Conservation (phyloP, 2,113 vertebrate genomes). For the Tenrec ecaudatus region DNA sequence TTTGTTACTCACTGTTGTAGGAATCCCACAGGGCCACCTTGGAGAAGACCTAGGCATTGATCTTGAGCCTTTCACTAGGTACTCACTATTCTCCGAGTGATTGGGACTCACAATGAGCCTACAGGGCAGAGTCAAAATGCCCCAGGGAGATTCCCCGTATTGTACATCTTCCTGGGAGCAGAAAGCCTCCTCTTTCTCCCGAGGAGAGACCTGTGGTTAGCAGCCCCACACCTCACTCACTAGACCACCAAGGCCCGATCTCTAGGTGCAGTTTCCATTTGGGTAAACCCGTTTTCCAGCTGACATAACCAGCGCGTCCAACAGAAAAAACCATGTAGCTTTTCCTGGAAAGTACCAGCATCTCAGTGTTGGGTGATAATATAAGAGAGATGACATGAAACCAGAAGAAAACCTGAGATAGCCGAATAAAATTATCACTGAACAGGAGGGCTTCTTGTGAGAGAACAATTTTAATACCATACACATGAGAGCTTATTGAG, state of each 20-base stretch:
- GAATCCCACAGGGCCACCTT: background rate
- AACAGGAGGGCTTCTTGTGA: background rate
- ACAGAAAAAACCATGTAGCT: background rate
- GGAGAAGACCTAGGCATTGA: background rate
- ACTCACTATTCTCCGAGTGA: too few relatives aligned
- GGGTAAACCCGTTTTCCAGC: background rate
- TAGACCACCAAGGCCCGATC: too few relatives aligned
- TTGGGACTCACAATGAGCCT: too few relatives aligned
- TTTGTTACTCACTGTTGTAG: background rate
- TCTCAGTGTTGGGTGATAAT: background rate
- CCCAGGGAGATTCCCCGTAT: too few relatives aligned
- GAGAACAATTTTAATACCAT: background rate
- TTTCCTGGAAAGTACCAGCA: background rate
- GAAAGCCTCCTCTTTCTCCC: too few relatives aligned
- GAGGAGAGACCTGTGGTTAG: too few relatives aligned
- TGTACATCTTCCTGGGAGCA: too few relatives aligned
- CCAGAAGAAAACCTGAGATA: background rate
- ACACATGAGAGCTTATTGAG: background rate
- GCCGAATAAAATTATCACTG: background rate
- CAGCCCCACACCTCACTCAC: too few relatives aligned
- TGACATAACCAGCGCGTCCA: background rate
- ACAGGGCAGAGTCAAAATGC: too few relatives aligned
- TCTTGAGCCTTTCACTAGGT: background rate
- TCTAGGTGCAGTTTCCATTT: background rate
- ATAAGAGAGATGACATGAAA: slow-evolving; percentile 4